phyloP scores from a whole-genome alignment of 2,888 invertebrate species.

The Tenthredo distinguenda region DNA sequence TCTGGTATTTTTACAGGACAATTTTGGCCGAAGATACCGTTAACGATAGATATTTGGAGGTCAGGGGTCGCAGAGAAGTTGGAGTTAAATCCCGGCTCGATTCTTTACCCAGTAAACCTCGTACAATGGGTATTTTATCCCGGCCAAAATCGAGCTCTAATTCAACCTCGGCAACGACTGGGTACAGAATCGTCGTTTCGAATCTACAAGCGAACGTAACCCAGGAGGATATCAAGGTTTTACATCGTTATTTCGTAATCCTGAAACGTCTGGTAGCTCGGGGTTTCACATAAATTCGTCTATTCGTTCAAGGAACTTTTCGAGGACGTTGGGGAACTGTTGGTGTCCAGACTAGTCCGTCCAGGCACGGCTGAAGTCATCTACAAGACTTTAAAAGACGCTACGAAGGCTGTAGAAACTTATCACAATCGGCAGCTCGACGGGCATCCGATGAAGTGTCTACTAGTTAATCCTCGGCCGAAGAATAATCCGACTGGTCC shows the following conservation, averaged over 20 bases:
- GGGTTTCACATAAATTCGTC: constrained; percentile 16
- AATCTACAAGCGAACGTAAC: constrained; percentile 93
- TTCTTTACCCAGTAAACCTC: constrained; percentile 71
- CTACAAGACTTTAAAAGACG: constrained; percentile 91
- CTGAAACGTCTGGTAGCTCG: background rate
- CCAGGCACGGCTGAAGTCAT: constrained; percentile 96
- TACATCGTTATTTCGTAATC: background rate
- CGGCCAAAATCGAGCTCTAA: constrained; percentile 76
- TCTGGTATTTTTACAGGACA: constrained; percentile 62
- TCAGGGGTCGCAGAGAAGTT: constrained; percentile 69
- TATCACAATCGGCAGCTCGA: constrained; percentile 96
- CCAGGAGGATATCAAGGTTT: constrained; percentile 92
- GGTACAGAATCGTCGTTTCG: constrained; percentile 93
- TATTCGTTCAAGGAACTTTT: constrained; percentile 88
- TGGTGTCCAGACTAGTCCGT: constrained; percentile 90
- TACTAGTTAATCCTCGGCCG: constrained; percentile 89
- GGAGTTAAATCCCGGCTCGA: constrained; percentile 79
- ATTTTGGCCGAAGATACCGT: constrained; percentile 69
- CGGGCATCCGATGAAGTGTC: constrained; percentile 95
- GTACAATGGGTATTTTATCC: constrained; percentile 69
- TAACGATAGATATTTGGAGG: constrained; percentile 71
- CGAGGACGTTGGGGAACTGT: constrained; percentile 93
- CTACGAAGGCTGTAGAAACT: constrained; percentile 93
- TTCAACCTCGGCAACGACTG: constrained; percentile 78
- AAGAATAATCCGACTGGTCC: constrained; percentile 82